These are phyloP conservation scores for Ashinkailepas kermadecensis DNA, from an alignment of 2,888 invertebrate species.

Conservation along the genomic window DNA sequence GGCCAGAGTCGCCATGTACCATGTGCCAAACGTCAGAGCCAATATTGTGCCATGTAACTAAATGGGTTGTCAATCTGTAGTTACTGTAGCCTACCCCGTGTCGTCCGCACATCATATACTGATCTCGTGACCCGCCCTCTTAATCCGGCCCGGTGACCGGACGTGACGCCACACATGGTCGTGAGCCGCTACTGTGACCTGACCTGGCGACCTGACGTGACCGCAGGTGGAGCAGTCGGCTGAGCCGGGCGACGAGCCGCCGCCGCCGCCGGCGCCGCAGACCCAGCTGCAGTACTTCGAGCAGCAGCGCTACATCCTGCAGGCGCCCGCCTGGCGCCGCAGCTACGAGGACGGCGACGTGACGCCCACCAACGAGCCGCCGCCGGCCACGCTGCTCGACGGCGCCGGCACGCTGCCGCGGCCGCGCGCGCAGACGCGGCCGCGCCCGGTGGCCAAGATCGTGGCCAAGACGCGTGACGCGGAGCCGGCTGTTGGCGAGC, in stretches of 20 bases:
- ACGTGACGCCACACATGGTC: no score
- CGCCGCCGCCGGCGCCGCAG: constrained; percentile 15
- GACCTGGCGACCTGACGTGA: no score
- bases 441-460: constrained; percentile 72
- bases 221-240: background rate
- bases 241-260: background rate
- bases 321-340: constrained; percentile 42
- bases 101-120: no score
- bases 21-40: no score
- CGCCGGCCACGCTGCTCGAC: constrained; percentile 32
- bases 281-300: constrained; percentile 17
- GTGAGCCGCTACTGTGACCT: no score
- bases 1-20: no score
- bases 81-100: no score
- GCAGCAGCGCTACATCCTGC: constrained; percentile 15
- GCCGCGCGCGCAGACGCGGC: constrained; percentile 63
- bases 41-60: no score
- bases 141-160: no score
- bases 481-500: constrained; percentile 25
- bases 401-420: constrained; percentile 80
- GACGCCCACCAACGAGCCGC: constrained; percentile 71
- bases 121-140: no score
- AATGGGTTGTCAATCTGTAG: no score
- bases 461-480: constrained; percentile 39
- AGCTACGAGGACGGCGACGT: constrained; percentile 73